Percentiles rank a stretch among this genome's conserved stretches.
Evolutionary conservation across 2,113 vertebrate genomes (phyloP).

Genomic region (Pteruthius melanotis): DNA sequence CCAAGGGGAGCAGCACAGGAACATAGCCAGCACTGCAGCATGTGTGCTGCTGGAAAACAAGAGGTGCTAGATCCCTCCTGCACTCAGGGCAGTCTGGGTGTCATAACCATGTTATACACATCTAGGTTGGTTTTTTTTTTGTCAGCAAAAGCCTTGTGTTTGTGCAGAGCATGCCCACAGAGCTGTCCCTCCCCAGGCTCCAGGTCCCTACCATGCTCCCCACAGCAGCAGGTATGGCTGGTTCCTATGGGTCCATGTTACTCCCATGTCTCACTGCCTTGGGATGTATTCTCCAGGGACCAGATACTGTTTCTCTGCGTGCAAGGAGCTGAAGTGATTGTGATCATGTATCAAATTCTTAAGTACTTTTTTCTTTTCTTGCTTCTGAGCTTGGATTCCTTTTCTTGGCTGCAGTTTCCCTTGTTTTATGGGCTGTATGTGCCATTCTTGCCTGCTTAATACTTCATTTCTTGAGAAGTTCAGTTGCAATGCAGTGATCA

Average conservation of each 20-base stretch:
- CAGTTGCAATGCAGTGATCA: background rate
- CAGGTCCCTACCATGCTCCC: background rate
- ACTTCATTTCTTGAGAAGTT: background rate
- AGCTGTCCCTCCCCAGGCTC: background rate
- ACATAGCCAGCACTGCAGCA: background rate
- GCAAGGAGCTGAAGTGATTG: background rate
- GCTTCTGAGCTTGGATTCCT: background rate
- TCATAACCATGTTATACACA: rapidly evolving
- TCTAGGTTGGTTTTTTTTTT: background rate
- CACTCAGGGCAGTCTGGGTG: background rate
- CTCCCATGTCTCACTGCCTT: background rate
- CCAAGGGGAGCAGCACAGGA: background rate
- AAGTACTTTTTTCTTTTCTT: background rate
- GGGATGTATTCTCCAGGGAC: background rate
- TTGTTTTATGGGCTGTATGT: background rate
- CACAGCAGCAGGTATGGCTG: background rate
- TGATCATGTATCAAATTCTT: background rate
- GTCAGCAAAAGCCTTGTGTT: background rate
- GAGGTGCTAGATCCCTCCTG: background rate
- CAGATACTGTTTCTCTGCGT: background rate
- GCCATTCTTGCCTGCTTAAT: background rate
- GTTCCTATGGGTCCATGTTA: background rate
- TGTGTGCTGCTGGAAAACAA: background rate
- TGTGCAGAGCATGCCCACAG: rapidly evolving
- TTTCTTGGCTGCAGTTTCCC: background rate